Conservation (phyloP, 1,140 invertebrate species). For the Portunus trituberculatus region DNA sequence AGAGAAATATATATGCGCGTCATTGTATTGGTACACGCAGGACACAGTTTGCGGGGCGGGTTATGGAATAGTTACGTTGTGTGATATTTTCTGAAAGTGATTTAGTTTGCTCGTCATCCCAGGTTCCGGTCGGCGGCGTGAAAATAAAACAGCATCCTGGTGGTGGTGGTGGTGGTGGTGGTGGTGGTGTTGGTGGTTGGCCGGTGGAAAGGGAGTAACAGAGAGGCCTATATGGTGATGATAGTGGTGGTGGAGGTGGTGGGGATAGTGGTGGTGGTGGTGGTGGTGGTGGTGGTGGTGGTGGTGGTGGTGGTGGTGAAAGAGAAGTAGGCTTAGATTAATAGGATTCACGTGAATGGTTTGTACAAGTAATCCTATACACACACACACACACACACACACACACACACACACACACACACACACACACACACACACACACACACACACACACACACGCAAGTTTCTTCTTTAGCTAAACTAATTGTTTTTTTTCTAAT, state of each 20-base stretch:
- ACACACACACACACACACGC: too few relatives aligned
- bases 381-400: neutral
- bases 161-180: too few relatives aligned
- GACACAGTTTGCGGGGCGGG: neutral
- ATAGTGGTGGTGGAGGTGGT: neutral
- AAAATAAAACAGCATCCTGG: neutral
- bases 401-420: conserved; percentile 34
- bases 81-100: neutral
- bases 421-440: too few relatives aligned
- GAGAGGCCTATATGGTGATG: neutral
- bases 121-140: neutral
- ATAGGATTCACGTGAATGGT: too few relatives aligned
- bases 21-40: too few relatives aligned
- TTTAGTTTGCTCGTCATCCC: neutral
- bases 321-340: neutral
- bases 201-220: too few relatives aligned
- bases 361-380: neutral
- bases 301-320: neutral
- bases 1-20: too few relatives aligned
- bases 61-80: neutral
- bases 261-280: neutral
- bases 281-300: neutral
- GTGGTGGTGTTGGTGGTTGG: too few relatives aligned
- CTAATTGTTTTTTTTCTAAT: too few relatives aligned
- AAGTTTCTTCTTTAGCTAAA: too few relatives aligned